phyloP scores from a whole-genome alignment of 1,140 invertebrate species.

The Drosophila nasuta region DNA sequence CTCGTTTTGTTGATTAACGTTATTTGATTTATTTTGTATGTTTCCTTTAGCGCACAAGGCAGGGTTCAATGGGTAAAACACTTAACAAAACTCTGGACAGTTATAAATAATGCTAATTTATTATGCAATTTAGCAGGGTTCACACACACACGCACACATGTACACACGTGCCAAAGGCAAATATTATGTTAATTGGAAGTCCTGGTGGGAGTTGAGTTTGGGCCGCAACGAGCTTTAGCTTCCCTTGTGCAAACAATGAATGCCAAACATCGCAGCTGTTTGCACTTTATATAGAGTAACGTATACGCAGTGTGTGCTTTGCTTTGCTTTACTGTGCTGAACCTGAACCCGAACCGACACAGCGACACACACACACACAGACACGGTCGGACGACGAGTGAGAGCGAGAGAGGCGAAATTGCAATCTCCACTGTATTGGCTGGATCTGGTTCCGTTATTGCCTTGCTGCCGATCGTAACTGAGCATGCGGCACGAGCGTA shows the following conservation, averaged over 20 bases:
- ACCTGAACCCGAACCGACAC: conserved; percentile 37
- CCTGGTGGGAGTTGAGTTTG: conserved; percentile 16
- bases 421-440: conserved; percentile 32
- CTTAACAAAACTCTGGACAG: conserved; percentile 43
- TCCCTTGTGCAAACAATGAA: conserved; percentile 74
- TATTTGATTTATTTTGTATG: conserved; percentile 57
- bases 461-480: conserved; percentile 49
- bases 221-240: conserved; percentile 37
- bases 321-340: conserved; percentile 24
- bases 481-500: conserved; percentile 30
- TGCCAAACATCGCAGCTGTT: conserved; percentile 60
- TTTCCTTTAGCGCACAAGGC: conserved; percentile 51
- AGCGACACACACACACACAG: neutral
- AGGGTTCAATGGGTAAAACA: conserved; percentile 30
- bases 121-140: conserved; percentile 26
- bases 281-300: conserved; percentile 69
- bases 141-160: conserved; percentile 5
- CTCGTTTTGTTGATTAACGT: conserved; percentile 48
- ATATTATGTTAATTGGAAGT: conserved; percentile 15
- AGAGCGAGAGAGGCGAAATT: conserved; percentile 35
- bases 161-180: neutral
- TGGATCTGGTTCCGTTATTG: conserved; percentile 49
- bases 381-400: neutral
- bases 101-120: conserved; percentile 38
- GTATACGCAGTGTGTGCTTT: conserved; percentile 35